Percentiles rank a stretch among this genome's conserved stretches.
Evolutionary conservation across 2,888 invertebrate genomes (phyloP).

Genomic region (Cephus sareptanus): DNA sequence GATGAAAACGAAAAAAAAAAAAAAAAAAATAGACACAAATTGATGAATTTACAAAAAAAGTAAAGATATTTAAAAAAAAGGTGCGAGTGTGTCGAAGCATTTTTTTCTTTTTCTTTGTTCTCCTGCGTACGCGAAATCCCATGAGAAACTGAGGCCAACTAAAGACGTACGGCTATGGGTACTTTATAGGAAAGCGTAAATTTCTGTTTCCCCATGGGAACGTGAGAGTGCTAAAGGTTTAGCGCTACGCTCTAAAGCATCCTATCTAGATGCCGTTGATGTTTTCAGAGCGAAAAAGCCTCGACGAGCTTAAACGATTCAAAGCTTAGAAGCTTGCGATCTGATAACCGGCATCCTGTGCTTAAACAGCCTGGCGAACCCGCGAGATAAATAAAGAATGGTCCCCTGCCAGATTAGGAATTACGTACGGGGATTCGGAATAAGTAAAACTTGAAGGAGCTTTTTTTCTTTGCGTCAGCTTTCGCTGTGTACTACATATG

Average conservation of each 20-base stretch:
- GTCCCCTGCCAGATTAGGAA: neutral
- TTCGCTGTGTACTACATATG: neutral
- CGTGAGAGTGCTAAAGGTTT: neutral
- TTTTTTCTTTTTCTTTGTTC: neutral
- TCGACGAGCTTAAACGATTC: conserved; percentile 38
- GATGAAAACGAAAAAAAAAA: too few species aligned
- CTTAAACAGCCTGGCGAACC: conserved; percentile 39
- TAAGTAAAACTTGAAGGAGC: neutral
- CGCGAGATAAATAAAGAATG: conserved; percentile 5
- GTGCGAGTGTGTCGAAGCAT: neutral
- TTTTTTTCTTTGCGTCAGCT: neutral
- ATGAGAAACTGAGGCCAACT: neutral
- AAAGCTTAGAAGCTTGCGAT: conserved; percentile 39
- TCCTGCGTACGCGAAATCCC: neutral
- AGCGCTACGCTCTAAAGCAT: conserved; percentile 3
- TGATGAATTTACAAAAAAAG: neutral
- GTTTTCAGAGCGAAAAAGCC: conserved; percentile 33
- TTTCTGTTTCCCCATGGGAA: neutral
- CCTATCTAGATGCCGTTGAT: conserved; percentile 32
- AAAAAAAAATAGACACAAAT: neutral
- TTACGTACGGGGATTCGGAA: neutral
- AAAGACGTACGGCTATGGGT: neutral
- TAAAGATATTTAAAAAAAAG: neutral
- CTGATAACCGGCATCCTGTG: conserved; percentile 41
- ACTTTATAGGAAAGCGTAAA: neutral